These are phyloP conservation scores for Stichodactyla mertensii DNA, from an alignment of 64 coral and sea anemone genomes.

Conservation along the genomic window DNA sequence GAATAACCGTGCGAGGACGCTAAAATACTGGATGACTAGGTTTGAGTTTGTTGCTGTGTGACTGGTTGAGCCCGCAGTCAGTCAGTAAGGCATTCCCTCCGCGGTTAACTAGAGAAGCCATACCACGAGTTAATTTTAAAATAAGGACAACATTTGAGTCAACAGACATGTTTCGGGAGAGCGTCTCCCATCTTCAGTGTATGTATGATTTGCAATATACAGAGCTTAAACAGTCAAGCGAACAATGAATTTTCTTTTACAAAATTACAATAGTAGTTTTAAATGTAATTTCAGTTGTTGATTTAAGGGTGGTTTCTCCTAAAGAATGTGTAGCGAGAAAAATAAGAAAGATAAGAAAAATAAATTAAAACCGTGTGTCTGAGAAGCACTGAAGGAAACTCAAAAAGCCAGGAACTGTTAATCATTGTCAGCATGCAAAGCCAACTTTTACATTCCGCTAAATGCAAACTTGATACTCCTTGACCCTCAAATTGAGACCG, in stretches of 20 bases:
- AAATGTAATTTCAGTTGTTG: too few species aligned
- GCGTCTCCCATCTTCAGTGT: too few species aligned
- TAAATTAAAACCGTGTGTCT: not conserved
- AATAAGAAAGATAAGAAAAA: too few species aligned
- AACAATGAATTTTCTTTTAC: too few species aligned
- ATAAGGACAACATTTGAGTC: too few species aligned
- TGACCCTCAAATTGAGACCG: not conserved
- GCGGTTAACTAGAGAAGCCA: not conserved
- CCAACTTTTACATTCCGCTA: conserved; percentile 1
- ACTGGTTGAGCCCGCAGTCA: not conserved
- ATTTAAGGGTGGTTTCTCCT: too few species aligned
- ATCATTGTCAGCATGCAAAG: not conserved
- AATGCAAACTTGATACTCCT: not conserved
- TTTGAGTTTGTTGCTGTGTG: not conserved
- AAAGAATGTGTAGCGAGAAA: too few species aligned
- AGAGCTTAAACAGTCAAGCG: too few species aligned
- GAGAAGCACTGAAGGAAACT: not conserved
- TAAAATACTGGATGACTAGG: not conserved
- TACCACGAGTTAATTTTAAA: too few species aligned
- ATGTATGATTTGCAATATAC: too few species aligned
- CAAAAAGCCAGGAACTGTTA: not conserved
- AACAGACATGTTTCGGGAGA: too few species aligned
- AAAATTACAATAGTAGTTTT: too few species aligned
- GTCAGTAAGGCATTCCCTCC: not conserved
- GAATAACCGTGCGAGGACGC: not conserved